phyloP scores from a whole-genome alignment of 2,113 vertebrate species.

The Nyctereutes procyonoides region DNA sequence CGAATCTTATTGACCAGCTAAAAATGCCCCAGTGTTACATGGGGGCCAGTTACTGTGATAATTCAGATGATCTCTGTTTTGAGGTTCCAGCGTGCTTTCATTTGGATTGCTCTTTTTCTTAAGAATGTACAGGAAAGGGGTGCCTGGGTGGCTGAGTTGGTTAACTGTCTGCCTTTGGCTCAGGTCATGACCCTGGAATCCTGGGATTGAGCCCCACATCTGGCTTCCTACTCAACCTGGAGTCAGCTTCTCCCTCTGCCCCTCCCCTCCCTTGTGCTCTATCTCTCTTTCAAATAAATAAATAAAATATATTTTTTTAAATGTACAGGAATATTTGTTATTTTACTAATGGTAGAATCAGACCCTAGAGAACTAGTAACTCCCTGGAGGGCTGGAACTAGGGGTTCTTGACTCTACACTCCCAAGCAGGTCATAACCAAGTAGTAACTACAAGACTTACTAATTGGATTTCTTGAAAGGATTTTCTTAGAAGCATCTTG shows the following conservation, averaged over 20 bases:
- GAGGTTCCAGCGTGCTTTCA: neutral
- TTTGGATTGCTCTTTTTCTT: neutral
- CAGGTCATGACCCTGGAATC: no score
- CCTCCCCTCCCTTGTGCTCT: no score
- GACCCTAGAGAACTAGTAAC: neutral
- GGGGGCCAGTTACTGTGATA: neutral
- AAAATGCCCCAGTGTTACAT: no score
- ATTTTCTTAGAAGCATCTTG: conserved; percentile 30
- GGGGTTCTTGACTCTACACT: neutral
- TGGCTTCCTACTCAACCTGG: no score
- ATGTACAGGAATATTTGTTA: neutral
- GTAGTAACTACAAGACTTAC: neutral
- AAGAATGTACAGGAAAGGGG: neutral
- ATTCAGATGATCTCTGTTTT: neutral
- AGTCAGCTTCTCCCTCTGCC: no score
- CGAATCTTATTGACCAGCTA: no score
- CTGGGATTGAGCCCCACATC: no score
- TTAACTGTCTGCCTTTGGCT: no score
- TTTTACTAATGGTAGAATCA: conserved; percentile 38
- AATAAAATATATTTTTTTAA: neutral
- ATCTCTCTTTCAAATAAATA: no score
- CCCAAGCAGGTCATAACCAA: conserved; percentile 12
- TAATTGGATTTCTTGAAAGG: conserved; percentile 35
- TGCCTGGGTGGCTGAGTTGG: no score
- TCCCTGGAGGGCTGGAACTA: neutral